Base-by-base conservation (phyloP, 2,113 vertebrate species). In the Chaenogobius annularis region DNA sequence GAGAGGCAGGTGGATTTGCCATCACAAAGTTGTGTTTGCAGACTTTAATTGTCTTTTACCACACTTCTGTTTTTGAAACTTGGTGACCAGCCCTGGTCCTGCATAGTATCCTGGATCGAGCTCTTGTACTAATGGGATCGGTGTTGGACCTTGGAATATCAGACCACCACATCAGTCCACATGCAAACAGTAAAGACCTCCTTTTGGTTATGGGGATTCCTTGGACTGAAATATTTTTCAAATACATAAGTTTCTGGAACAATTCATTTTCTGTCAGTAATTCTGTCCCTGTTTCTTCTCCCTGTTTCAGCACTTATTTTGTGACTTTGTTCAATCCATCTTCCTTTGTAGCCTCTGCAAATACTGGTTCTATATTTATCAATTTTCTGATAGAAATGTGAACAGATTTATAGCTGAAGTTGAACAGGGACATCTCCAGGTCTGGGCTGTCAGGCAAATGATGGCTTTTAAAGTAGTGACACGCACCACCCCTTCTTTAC, bases 301-400 rank as follows among this genome's bases (percentile, higher is more conserved):
- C 69, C 81, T 80, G 65, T 81, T 82, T 82, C 58, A 80, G 62
- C 77, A 70, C 75, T 73, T 55, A 23, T 23, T 58, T 58, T 58
- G 7, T 23, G 64, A 69, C 74, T 70, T 75, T 78, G 71, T 76
- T 75, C 72, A 82, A 63, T 71, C 65, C 72, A 81, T 65, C 64
- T 82, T 81, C 71, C 70, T 72, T 12, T 50, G 77, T 68, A 84
- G 79, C 82, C 76, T 85, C 82, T 73, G 8, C 64, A 68, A 81
- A 66, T 84, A 73, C 80, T 67, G 65, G 73, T 70, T 70, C 75
- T 54, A 15, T 79, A 72, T 35, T 74, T 72, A 55, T 77, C 66
- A 68, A 78, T 85, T 83, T 82, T 74, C 81, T 90, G 82, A 85
- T 83, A 80, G 83, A 73, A 80, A 66, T 74, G 74, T 82, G 79